Percentiles rank a stretch among this genome's conserved stretches.
These are phyloP conservation scores for Agonopterix heracliana DNA, from an alignment of 2,888 invertebrate species.

Conservation along the genomic window DNA sequence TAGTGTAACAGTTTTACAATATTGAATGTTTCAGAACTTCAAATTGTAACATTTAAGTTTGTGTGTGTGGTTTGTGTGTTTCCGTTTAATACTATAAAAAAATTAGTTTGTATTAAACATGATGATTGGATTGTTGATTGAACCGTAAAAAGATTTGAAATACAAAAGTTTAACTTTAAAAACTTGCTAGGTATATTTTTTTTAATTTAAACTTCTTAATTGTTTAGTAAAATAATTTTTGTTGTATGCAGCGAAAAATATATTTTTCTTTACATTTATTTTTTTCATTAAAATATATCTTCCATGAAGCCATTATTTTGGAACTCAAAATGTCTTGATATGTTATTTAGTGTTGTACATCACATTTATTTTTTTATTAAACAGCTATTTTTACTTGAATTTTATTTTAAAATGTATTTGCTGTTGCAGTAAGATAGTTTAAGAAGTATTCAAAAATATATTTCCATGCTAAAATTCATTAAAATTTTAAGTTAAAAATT, in stretches of 20 bases:
- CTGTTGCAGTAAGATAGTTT: conserved; percentile 6
- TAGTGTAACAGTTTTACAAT: too few relatives aligned
- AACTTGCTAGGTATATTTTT: too few relatives aligned
- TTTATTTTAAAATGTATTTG: conserved; percentile 6
- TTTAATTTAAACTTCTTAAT: not conserved
- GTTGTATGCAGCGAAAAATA: conserved; percentile 35
- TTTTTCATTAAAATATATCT: conserved; percentile 55
- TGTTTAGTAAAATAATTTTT: conserved; percentile 28
- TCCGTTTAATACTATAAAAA: too few relatives aligned
- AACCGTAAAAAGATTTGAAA: too few relatives aligned
- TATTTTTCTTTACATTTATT: conserved; percentile 25
- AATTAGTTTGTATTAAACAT: too few relatives aligned
- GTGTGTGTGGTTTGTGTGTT: too few relatives aligned
- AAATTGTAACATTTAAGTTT: too few relatives aligned
- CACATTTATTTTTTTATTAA: conserved; percentile 28
- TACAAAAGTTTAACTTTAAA: too few relatives aligned
- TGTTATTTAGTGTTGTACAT: conserved; percentile 55
- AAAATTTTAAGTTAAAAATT: conserved; percentile 7
- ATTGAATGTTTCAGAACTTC: too few relatives aligned
- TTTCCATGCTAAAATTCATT: conserved; percentile 3
- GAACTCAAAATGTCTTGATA: conserved; percentile 52
- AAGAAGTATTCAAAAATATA: not conserved
- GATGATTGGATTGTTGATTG: too few relatives aligned
- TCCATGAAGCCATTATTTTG: conserved; percentile 32
- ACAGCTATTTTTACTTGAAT: conserved; percentile 12